Conservation (phyloP, 1,140 invertebrate species). For the Drosophila tropicalis region DNA sequence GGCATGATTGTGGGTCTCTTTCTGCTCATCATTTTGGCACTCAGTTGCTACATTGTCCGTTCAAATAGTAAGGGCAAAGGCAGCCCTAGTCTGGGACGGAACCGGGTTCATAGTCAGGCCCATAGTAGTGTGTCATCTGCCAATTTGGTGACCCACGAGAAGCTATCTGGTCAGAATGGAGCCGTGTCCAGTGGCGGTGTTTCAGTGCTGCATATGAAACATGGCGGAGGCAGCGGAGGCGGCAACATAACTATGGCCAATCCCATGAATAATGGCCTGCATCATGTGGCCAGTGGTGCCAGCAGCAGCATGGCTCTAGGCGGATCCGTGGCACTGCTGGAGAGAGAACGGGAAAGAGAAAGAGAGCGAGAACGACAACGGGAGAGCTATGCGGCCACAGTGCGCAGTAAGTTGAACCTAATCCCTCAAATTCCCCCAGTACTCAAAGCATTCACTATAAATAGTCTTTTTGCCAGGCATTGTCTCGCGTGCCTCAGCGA, state of each 20-base stretch:
- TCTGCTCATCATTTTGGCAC: constrained; percentile 71
- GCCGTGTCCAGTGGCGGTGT: constrained; percentile 69
- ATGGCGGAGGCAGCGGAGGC: constrained; percentile 34
- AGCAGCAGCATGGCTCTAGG: constrained; percentile 85
- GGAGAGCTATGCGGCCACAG: constrained; percentile 82
- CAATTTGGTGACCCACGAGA: constrained; percentile 79
- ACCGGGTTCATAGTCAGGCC: constrained; percentile 80
- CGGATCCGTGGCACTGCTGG: constrained; percentile 57
- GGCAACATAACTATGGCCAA: constrained; percentile 76
- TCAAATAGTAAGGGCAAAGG: constrained; percentile 72
- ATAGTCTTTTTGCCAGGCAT: constrained; percentile 81
- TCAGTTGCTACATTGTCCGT: constrained; percentile 78
- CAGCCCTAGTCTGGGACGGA: constrained; percentile 57
- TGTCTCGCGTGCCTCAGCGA: constrained; percentile 80
- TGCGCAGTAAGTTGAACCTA: constrained; percentile 76
- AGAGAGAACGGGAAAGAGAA: constrained; percentile 73
- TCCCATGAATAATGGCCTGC: constrained; percentile 75
- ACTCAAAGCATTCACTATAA: constrained; percentile 68
- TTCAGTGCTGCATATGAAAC: constrained; percentile 79
- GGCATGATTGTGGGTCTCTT: constrained; percentile 74
- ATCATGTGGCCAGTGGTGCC: constrained; percentile 75
- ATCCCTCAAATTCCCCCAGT: constrained; percentile 25
- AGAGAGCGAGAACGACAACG: constrained; percentile 73
- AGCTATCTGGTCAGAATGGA: constrained; percentile 65
- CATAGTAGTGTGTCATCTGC: constrained; percentile 79